Evolutionary conservation across 2,888 invertebrate species (phyloP), one percentile per base, ranked within the genome.

Genomic region (Strigamia transsilvanica): DNA sequence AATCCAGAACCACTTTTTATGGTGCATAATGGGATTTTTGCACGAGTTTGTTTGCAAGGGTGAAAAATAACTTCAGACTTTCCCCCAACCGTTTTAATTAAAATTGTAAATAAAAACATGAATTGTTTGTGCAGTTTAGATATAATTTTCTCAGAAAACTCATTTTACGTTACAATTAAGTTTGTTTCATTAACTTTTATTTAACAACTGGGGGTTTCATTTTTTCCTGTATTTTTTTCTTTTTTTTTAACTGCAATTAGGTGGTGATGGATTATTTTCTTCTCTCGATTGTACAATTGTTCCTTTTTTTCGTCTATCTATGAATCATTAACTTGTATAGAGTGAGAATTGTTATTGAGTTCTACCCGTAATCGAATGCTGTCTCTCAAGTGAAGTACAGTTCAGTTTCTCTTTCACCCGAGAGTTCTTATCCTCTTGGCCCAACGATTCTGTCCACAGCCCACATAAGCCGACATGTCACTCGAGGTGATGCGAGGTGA

Each of bases 1-100:
- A 66, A 66, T 66, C 66, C 66, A 66, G 66, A 66, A 66, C 27
- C 66, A 66, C 66, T 66, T 66, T 66, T 32, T 66, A 66, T 66
- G 66, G 13, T 15, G 66, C 23, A 9, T 32, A 66, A 66, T 66
- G 66, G 66, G 23, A 32, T 27, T 32, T 66, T 66, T 66, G 12
- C 10, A 27, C 27, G 66, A 27, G 32, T 23, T 32, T 66, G 23
- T 32, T 51, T 66, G 66, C 15, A 23, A 23, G 15, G 32, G 32
- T 66, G 23, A 66, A 66, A 66, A 66, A 66, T 66, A 66, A 51
- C 51, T 15, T 4, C 51, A n/a, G 51, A 51, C 51, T 51, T 51
- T 51, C n/a, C 15, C 46, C 51, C 13, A 6, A 6, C 18, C 18
- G 18, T 66, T 51, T 66, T 66, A 66, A 66, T 66, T 66, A 66